Percentiles rank a stretch among this genome's conserved stretches.
Conservation (phyloP, 2,797 vertebrate genomes). For the Xiphophorus birchmanni region DNA sequence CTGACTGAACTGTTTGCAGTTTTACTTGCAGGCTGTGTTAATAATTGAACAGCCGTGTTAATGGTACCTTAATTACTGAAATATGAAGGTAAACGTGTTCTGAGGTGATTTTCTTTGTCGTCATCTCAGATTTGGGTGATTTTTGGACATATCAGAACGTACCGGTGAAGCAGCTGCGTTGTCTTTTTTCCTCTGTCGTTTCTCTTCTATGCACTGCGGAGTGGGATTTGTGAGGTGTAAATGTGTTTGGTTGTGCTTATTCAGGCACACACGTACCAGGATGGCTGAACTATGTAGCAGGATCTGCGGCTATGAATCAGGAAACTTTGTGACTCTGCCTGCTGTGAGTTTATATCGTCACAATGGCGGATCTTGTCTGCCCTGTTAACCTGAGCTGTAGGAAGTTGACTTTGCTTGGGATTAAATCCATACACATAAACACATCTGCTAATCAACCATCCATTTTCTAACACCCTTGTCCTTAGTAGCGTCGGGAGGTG, state of each 20-base stretch:
- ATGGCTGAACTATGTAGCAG: conserved; percentile 16
- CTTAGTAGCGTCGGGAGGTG: no score
- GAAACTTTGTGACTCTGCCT: background rate
- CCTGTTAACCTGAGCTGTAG: background rate
- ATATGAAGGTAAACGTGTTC: background rate
- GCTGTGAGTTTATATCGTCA: background rate
- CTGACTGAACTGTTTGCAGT: conserved; percentile 33
- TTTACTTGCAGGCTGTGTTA: conserved; percentile 5
- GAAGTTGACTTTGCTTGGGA: background rate
- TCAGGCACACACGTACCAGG: conserved; percentile 50
- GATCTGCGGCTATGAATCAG: background rate
- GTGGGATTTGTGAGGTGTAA: conserved; percentile 35
- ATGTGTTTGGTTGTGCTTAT: conserved; percentile 56
- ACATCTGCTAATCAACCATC: background rate
- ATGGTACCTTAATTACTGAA: conserved; percentile 12
- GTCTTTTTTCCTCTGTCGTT: conserved; percentile 24
- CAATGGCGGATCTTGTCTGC: background rate
- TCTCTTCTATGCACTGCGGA: conserved; percentile 71
- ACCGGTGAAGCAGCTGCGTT: conserved; percentile 21
- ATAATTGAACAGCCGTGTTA: conserved; percentile 19
- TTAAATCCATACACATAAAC: background rate
- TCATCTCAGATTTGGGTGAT: conserved; percentile 13
- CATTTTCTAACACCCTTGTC: no score
- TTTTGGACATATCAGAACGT: conserved; percentile 7
- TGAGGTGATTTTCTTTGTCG: conserved; percentile 4